Conservation (phyloP, 2,113 vertebrate species). For the Caretta caretta region DNA sequence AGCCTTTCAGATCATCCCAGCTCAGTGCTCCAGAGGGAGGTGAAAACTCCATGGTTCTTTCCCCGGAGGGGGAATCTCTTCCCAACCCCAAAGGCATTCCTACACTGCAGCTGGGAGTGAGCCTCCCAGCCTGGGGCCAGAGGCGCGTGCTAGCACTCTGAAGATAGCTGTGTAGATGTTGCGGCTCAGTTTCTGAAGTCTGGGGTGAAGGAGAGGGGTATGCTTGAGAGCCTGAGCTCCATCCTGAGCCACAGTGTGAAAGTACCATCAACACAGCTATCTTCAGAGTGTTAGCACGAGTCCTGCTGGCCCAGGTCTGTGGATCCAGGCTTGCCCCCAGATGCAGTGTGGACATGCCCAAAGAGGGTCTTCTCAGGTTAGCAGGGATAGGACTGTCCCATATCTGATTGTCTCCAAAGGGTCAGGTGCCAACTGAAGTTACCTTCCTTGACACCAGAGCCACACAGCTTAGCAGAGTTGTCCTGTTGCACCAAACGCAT, state of each 20-base stretch:
- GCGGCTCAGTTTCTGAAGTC: neutral
- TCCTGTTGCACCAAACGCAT: neutral
- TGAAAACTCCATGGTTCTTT: neutral
- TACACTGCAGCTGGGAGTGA: neutral
- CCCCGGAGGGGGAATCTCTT: neutral
- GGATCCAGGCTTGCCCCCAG: neutral
- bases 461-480: rapidly evolving
- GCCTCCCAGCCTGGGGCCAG: neutral
- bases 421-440: neutral
- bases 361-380: neutral
- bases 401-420: neutral
- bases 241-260: neutral
- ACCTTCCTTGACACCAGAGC: neutral
- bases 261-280: neutral
- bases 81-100: neutral
- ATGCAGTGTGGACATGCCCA: neutral
- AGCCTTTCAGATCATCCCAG: neutral
- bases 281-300: neutral
- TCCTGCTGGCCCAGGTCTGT: neutral
- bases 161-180: neutral
- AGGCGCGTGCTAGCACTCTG: neutral
- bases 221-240: neutral
- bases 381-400: neutral
- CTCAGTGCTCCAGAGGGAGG: neutral
- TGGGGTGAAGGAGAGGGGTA: neutral